These are phyloP conservation scores for Tenthredo amoena DNA, from an alignment of 2,888 invertebrate genomes.

Conservation along the genomic window DNA sequence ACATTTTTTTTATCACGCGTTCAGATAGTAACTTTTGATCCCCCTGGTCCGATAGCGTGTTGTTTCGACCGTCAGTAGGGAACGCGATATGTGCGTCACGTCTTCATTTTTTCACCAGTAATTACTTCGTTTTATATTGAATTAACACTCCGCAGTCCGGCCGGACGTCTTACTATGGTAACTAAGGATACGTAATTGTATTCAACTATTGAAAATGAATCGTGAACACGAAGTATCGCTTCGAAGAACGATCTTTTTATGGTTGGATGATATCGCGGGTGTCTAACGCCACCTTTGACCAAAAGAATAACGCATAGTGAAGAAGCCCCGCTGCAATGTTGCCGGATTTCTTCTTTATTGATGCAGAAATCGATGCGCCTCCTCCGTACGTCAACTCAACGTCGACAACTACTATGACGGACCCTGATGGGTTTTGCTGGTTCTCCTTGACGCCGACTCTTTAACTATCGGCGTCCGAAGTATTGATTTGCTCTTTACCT, in stretches of 20 bases:
- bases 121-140: not conserved
- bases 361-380: conserved; percentile 46
- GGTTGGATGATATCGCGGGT: not conserved
- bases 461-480: conserved; percentile 65
- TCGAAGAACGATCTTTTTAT: not conserved
- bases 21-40: conserved; percentile 44
- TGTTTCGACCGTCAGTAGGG: conserved; percentile 12
- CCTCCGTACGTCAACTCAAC: conserved; percentile 27
- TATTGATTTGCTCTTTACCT: conserved; percentile 72
- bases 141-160: not conserved
- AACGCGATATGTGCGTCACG: conserved; percentile 30
- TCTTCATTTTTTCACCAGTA: not conserved
- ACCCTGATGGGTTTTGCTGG: conserved; percentile 33
- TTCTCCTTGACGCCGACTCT: conserved; percentile 41
- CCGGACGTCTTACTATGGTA: not conserved
- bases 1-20: conserved; percentile 29
- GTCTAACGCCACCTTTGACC: conserved; percentile 20
- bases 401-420: conserved; percentile 25
- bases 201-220: not conserved
- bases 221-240: not conserved
- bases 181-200: not conserved
- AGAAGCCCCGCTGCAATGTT: conserved; percentile 31
- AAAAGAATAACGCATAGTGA: conserved; percentile 16
- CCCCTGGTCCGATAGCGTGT: conserved; percentile 47
- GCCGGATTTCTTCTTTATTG: conserved; percentile 46